Evolutionary conservation across 2,888 invertebrate species (phyloP).

Genomic region (Acanthopleura granulata): DNA sequence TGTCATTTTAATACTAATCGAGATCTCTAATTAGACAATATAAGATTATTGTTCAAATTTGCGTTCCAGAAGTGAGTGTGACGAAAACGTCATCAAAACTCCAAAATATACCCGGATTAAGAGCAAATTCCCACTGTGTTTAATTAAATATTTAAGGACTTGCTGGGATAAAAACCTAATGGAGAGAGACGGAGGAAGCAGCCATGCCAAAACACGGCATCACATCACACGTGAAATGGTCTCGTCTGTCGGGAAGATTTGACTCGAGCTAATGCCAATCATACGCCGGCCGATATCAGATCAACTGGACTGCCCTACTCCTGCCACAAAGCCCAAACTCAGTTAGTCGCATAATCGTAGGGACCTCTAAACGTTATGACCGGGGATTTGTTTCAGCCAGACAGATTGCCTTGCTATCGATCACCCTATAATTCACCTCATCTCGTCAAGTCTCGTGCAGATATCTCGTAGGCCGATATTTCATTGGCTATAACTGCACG

Average conservation of each 20-base stretch:
- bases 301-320: not conserved
- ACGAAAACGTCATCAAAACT: too few species aligned
- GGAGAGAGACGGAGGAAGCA: too few species aligned
- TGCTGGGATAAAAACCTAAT: too few species aligned
- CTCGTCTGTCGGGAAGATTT: not conserved
- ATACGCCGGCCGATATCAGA: conserved; percentile 2
- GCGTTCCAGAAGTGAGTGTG: too few species aligned
- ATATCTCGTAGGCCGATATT: not conserved
- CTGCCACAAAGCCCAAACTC: not conserved
- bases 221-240: too few species aligned
- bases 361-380: not conserved
- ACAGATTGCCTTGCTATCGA: not conserved
- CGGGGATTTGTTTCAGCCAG: not conserved
- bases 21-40: too few species aligned
- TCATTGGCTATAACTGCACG: not conserved
- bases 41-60: too few species aligned
- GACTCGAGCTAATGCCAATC: not conserved
- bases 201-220: too few species aligned
- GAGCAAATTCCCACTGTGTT: too few species aligned
- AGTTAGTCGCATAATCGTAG: not conserved
- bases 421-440: not conserved
- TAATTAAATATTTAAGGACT: too few species aligned
- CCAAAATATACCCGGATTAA: too few species aligned
- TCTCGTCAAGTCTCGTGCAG: not conserved
- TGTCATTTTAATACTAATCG: too few species aligned